phyloP scores from a whole-genome alignment of 2,797 vertebrate genomes.

The Lacerta agilis region DNA sequence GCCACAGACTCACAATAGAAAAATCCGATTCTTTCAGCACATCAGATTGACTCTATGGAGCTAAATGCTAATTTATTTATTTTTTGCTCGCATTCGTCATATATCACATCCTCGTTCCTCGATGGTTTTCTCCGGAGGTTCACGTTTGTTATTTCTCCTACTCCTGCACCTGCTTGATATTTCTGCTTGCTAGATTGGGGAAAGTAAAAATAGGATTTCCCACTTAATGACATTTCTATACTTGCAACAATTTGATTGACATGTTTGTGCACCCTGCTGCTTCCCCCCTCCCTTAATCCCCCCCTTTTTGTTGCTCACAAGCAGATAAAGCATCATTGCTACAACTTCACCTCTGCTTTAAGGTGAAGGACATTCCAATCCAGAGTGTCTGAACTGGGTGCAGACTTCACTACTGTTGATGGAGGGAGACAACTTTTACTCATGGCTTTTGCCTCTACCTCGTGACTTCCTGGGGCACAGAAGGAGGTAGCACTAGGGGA shows the following conservation, averaged over 20 bases:
- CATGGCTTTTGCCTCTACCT: no score
- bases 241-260: conserved; percentile 67
- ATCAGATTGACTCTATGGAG: neutral
- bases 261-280: conserved; percentile 66
- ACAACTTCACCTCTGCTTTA: conserved; percentile 56
- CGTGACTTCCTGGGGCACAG: no score
- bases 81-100: neutral
- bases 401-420: no score
- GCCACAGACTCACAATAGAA: neutral
- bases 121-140: conserved; percentile 22
- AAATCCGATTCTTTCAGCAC: neutral
- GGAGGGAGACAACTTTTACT: no score
- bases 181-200: conserved; percentile 69
- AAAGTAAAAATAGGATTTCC: conserved; percentile 72
- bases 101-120: neutral
- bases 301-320: conserved; percentile 11
- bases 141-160: conserved; percentile 49
- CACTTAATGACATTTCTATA: conserved; percentile 72
- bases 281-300: conserved; percentile 53
- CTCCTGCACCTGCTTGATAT: conserved; percentile 67
- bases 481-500: neutral
- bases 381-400: no score
- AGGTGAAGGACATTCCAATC: neutral
- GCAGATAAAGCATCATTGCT: conserved; percentile 54
- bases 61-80: no score